Conservation (phyloP, 2,113 vertebrate genomes). For the Antechinus flavipes region DNA sequence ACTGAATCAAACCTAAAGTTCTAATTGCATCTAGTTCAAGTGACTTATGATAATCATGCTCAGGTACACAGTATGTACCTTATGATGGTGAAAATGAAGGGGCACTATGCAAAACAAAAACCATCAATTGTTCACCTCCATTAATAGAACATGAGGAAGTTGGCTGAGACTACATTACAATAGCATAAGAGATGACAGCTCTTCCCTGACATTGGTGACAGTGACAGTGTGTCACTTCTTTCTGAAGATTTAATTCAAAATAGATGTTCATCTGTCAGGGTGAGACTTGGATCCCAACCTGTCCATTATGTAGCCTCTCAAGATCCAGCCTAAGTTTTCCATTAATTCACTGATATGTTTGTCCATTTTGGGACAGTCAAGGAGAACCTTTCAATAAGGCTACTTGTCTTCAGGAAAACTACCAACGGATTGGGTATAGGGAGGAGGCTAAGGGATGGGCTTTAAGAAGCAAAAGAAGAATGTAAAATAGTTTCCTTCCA, state of each 20-base stretch:
- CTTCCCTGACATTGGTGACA: neutral
- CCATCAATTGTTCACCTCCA: neutral
- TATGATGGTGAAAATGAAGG: neutral
- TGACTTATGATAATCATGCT: neutral
- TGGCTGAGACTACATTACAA: neutral
- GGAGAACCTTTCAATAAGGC: conserved; percentile 2
- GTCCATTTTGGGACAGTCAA: conserved; percentile 26
- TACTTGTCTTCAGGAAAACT: neutral
- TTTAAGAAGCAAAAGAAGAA: neutral
- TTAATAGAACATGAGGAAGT: conserved; percentile 33
- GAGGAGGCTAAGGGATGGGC: neutral
- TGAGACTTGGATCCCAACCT: neutral
- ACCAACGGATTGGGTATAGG: neutral
- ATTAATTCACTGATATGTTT: conserved; percentile 10
- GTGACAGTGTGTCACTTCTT: neutral
- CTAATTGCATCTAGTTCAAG: conserved; percentile 4
- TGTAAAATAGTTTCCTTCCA: neutral
- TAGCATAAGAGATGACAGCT: neutral
- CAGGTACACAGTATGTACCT: neutral
- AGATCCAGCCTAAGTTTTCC: neutral
- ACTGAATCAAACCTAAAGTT: conserved; percentile 12
- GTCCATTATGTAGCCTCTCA: neutral
- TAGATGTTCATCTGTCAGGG: neutral
- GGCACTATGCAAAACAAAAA: neutral
- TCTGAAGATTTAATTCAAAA: neutral